These are phyloP conservation scores for Drosophila simulans DNA, from an alignment of 1,140 invertebrate genomes.

Conservation along the genomic window DNA sequence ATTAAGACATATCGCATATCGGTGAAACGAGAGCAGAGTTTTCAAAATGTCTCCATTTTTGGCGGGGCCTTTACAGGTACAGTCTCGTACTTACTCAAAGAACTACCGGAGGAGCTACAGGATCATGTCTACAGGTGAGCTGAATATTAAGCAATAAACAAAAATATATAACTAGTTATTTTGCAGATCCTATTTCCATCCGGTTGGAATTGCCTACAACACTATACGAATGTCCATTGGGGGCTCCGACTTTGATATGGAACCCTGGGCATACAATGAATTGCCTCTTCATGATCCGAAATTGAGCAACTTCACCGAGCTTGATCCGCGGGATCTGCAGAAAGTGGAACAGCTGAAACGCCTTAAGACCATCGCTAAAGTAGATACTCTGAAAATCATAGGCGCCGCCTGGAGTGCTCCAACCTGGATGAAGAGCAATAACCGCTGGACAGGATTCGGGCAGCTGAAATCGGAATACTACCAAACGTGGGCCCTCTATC, in stretches of 20 bases:
- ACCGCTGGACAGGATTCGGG: conserved; percentile 86
- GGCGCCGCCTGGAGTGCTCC: conserved; percentile 94
- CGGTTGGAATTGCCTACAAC: conserved; percentile 90
- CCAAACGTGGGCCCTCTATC: conserved; percentile 92
- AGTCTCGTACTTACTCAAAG: conserved; percentile 90
- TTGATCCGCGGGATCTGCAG: conserved; percentile 66
- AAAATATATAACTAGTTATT: not conserved
- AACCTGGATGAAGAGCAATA: conserved; percentile 96
- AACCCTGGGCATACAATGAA: conserved; percentile 87
- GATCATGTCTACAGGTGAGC: conserved; percentile 87
- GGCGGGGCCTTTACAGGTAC: conserved; percentile 96
- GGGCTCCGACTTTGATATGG: conserved; percentile 90
- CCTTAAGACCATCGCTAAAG: conserved; percentile 47
- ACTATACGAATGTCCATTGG: conserved; percentile 92
- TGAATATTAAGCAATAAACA: no score
- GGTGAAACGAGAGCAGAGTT: conserved; percentile 78
- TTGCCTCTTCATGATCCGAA: conserved; percentile 86
- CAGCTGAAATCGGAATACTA: conserved; percentile 89
- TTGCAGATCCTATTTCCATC: conserved; percentile 86
- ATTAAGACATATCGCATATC: conserved; percentile 43
- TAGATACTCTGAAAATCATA: conserved; percentile 86
- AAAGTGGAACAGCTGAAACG: conserved; percentile 74
- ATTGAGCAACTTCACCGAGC: conserved; percentile 88
- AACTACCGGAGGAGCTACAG: conserved; percentile 86
- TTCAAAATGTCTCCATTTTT: conserved; percentile 90